These are phyloP conservation scores for Oligia latruncula DNA, from an alignment of 2,888 invertebrate species.

Conservation along the genomic window DNA sequence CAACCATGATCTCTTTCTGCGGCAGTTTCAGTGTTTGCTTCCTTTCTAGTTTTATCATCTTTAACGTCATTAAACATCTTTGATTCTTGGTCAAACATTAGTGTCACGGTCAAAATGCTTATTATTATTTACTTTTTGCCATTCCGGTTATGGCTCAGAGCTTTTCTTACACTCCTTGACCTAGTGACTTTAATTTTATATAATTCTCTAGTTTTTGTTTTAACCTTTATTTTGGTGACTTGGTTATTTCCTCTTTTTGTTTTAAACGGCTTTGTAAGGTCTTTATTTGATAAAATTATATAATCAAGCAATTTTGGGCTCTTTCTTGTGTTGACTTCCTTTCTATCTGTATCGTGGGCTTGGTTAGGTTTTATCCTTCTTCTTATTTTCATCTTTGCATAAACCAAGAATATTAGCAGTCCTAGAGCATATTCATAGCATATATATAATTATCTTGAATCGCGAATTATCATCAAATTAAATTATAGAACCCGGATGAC, in stretches of 20 bases:
- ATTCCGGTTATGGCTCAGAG: slow-evolving; percentile 49
- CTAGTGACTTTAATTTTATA: slow-evolving; percentile 42
- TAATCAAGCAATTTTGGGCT: background rate
- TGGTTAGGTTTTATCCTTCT: background rate
- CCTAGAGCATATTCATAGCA: background rate
- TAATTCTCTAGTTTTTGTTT: slow-evolving; percentile 8
- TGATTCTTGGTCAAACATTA: background rate
- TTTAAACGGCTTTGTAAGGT: slow-evolving; percentile 6
- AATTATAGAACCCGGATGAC: background rate
- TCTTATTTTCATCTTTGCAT: background rate
- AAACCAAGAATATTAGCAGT: background rate
- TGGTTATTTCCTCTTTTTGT: slow-evolving; percentile 20
- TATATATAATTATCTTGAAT: background rate
- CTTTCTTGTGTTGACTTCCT: background rate
- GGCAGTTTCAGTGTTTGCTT: background rate
- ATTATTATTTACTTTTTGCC: slow-evolving; percentile 28
- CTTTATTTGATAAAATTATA: slow-evolving; percentile 13
- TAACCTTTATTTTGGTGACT: slow-evolving; percentile 19
- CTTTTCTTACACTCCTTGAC: slow-evolving; percentile 57
- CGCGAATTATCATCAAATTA: background rate
- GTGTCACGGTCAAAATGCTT: slow-evolving; percentile 45
- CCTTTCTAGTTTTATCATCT: background rate
- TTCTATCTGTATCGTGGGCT: background rate
- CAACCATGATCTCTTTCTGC: background rate
- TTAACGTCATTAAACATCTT: background rate